These are phyloP conservation scores for Aricia artaxerxes DNA, from an alignment of 2,888 invertebrate genomes.

Conservation along the genomic window DNA sequence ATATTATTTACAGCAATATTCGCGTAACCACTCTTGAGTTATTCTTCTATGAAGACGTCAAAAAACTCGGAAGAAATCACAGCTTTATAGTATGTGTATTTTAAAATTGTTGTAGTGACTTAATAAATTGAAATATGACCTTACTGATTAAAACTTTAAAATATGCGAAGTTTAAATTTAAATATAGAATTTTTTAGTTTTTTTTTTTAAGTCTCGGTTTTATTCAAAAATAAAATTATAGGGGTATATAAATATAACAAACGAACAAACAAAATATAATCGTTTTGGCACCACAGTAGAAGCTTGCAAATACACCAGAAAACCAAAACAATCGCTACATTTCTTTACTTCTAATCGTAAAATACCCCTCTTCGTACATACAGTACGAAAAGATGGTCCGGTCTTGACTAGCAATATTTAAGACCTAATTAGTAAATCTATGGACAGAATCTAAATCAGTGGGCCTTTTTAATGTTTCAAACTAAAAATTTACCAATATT, in stretches of 20 bases:
- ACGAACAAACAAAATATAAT: not conserved
- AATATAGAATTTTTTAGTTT: not conserved
- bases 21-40: not conserved
- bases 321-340: not conserved
- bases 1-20: slow-evolving; percentile 21
- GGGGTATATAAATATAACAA: not conserved
- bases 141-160: not conserved
- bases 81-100: not conserved
- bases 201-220: not conserved
- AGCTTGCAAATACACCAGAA: not conserved
- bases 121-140: not conserved
- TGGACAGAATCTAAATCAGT: slow-evolving; percentile 19
- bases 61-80: slow-evolving; percentile 7
- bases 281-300: slow-evolving; percentile 1
- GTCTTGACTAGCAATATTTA: slow-evolving; percentile 8
- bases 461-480: not conserved
- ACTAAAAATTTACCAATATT: not conserved
- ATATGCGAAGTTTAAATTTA: not conserved
- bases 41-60: slow-evolving; percentile 16
- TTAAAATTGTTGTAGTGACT: slow-evolving; percentile 1
- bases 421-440: slow-evolving; percentile 13
- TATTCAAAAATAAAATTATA: not conserved
- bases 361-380: not conserved
- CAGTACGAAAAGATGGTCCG: not conserved
- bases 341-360: not conserved